These are phyloP conservation scores for Cyphomyrus discorhynchus DNA, from an alignment of 2,113 vertebrate species.

Conservation along the genomic window DNA sequence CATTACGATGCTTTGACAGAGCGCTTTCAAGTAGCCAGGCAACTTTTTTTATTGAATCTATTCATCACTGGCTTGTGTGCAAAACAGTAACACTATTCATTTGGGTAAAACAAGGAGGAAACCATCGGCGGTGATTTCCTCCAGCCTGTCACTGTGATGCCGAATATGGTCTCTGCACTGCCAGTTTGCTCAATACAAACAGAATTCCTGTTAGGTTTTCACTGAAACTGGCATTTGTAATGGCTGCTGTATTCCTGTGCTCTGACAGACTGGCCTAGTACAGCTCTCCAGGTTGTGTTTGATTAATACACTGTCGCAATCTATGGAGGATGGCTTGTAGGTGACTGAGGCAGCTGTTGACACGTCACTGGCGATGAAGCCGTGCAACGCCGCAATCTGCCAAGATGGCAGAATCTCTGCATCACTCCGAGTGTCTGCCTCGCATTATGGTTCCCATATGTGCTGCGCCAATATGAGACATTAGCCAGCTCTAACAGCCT, in stretches of 20 bases:
- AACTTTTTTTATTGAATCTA: constrained; percentile 23
- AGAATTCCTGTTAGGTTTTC: not conserved
- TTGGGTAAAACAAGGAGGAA: constrained; percentile 8
- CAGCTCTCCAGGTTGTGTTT: not conserved
- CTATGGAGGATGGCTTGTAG: not conserved
- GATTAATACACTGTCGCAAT: not conserved
- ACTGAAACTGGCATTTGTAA: not conserved
- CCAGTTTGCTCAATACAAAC: not conserved
- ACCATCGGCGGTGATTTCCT: constrained; percentile 9
- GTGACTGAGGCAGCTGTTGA: not conserved
- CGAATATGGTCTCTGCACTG: not conserved
- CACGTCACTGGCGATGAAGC: not conserved
- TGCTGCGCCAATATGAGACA: not conserved
- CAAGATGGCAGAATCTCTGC: not conserved
- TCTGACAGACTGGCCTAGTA: not conserved
- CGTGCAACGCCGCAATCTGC: not conserved
- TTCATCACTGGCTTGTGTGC: constrained; percentile 15
- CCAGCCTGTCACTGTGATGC: constrained; percentile 3
- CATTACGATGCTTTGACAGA: constrained; percentile 18
- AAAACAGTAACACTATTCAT: constrained; percentile 16
- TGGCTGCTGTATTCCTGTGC: not conserved
- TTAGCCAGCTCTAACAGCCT: not conserved
- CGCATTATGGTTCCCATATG: not conserved
- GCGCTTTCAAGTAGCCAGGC: constrained; percentile 18
- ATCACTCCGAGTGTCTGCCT: not conserved